phyloP scores from a whole-genome alignment of 2,888 invertebrate genomes.

The Oxytorus armatus region DNA sequence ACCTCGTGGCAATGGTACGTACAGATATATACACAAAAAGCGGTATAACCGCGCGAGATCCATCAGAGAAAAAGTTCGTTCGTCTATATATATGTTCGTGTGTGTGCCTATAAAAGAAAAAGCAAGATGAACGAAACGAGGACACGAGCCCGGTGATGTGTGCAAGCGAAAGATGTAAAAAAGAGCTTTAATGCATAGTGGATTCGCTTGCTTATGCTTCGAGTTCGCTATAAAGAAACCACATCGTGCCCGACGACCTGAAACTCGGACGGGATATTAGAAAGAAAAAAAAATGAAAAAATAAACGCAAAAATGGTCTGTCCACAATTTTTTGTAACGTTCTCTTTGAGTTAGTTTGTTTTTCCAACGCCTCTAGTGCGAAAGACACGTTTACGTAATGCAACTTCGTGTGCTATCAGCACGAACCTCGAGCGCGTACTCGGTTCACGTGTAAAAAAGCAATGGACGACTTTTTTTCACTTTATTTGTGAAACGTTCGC shows the following conservation, averaged over 20 bases:
- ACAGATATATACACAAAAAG: conserved; percentile 43
- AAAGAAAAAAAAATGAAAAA: conserved; percentile 33
- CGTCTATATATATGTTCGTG: conserved; percentile 12
- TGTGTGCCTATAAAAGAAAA: conserved; percentile 20
- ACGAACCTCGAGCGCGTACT: conserved; percentile 57
- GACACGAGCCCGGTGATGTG: conserved; percentile 42
- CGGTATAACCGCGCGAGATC: conserved; percentile 44
- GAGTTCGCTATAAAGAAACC: conserved; percentile 41
- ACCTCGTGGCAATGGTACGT: conserved; percentile 28
- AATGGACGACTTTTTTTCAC: conserved; percentile 14
- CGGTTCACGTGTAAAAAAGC: no score
- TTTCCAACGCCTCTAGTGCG: conserved; percentile 67
- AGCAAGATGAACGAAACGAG: conserved; percentile 40
- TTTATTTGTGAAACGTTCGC: conserved; percentile 28
- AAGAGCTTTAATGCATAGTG: conserved; percentile 33
- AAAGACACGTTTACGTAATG: conserved; percentile 74
- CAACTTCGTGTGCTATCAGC: no score
- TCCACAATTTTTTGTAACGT: conserved; percentile 20
- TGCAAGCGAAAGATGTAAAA: conserved; percentile 23
- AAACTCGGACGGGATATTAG: conserved; percentile 44
- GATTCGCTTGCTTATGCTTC: conserved; percentile 37
- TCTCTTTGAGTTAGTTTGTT: conserved; percentile 29
- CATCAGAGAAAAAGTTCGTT: conserved; percentile 60
- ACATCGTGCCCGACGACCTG: conserved; percentile 52
- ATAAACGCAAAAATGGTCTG: conserved; percentile 21